Base-by-base conservation (phyloP, 1,140 invertebrate genomes). In the Alviniconcha marisindica region DNA sequence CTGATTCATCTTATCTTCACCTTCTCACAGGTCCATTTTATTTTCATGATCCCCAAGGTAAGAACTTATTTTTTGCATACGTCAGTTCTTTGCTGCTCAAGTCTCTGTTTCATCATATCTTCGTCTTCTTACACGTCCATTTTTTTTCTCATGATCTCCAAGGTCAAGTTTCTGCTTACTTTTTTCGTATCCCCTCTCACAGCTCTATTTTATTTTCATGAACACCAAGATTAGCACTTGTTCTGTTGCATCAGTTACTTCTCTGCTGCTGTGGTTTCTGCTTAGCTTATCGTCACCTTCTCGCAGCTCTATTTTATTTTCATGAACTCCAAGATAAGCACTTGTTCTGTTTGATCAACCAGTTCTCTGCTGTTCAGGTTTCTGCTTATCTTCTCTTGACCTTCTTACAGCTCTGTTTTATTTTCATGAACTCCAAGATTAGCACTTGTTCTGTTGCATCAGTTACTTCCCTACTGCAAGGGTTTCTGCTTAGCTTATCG, bases 301-400 rank as follows among this genome's bases (percentile, higher is more conserved):
- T 97, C 97, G 95, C 98, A 99, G 94, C 98, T 99, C 97, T 99
- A 99, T 91, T 99, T 99, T 91, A 98, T 99, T 91, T 99, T 99
- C 94, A 98, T 98, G 95, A 99, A 99, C 94, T 98, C 98, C 77
- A 95, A 98, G 94, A 98, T 99, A 95, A 96, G n/a, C n/a, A n/a
- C n/a, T n/a, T n/a, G n/a, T n/a, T n/a, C n/a, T n/a, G n/a, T n/a
- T n/a, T n/a, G n/a, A n/a, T n/a, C n/a, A n/a, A n/a, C n/a, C n/a
- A n/a, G n/a, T n/a, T 14, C 69, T 21, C 97, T 84, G 86, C 97
- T 96, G 36, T 95, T 99, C 28, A 97, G 98, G 93, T 97, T 97
- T 42, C 94, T 98, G 85, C 94, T 99, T 14, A 99, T 90, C 97
- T 99, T 95, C 95, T 98, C 48, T 99, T 99, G 94, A 98, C 98